Evolutionary conservation across 2,888 invertebrate species (phyloP).

Genomic region (Lasioglossum pauxillum): DNA sequence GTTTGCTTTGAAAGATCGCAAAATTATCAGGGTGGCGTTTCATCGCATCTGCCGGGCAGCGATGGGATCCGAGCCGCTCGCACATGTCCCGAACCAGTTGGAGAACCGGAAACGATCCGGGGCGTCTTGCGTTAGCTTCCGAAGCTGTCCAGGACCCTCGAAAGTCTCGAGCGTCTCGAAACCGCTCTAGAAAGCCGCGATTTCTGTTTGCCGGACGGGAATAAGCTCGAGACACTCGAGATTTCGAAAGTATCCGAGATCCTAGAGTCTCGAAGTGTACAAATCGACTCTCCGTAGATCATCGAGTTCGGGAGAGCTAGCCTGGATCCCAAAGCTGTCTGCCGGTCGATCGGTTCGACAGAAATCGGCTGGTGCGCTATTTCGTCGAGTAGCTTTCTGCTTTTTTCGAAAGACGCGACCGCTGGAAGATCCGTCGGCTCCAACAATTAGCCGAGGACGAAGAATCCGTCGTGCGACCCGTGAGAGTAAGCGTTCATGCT

Average conservation of each 20-base stretch:
- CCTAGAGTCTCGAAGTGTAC: background rate
- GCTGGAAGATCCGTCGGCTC: constrained; percentile 29
- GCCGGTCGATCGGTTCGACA: background rate
- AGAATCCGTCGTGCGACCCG: constrained; percentile 72
- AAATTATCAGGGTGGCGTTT: constrained; percentile 57
- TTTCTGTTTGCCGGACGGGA: background rate
- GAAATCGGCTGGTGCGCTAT: background rate
- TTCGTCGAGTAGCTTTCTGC: background rate
- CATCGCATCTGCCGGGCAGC: constrained; percentile 48
- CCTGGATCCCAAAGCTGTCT: background rate
- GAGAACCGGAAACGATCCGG: background rate
- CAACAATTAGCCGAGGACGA: constrained; percentile 64
- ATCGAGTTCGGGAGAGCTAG: background rate
- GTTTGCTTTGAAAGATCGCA: background rate
- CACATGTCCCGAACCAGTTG: background rate
- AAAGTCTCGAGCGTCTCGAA: background rate
- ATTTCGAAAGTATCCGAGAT: background rate
- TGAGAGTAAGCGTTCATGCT: constrained; percentile 77
- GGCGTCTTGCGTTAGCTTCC: background rate
- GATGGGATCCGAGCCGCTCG: constrained; percentile 50
- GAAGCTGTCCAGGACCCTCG: background rate
- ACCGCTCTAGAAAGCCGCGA: background rate
- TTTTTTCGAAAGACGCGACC: constrained; percentile 8
- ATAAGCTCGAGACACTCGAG: background rate
- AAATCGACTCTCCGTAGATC: background rate